Conservation (phyloP, 2,113 vertebrate genomes). For the Datnioides undecimradiatus region DNA sequence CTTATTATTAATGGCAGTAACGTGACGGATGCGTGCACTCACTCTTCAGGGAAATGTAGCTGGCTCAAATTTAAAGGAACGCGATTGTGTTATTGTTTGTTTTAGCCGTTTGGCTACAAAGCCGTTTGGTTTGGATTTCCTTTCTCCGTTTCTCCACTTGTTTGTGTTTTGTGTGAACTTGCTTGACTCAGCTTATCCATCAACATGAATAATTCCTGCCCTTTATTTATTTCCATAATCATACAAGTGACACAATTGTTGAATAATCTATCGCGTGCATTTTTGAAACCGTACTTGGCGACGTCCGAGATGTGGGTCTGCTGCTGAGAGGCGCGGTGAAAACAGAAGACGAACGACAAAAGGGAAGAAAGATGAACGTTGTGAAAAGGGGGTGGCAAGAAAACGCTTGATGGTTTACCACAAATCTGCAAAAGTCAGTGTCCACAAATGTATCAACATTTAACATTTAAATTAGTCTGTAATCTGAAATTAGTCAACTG, state of each 20-base stretch:
- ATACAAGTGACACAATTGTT: not conserved
- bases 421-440: not conserved
- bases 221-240: not conserved
- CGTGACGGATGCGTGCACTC: not conserved
- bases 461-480: not conserved
- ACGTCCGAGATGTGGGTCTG: not conserved
- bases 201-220: not conserved
- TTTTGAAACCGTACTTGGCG: not conserved
- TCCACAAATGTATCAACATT: not conserved
- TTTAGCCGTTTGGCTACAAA: not conserved
- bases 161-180: not conserved
- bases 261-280: not conserved
- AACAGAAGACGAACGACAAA: not conserved
- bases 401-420: not conserved
- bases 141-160: not conserved
- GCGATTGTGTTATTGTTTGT: not conserved
- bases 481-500: too few species aligned
- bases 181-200: not conserved
- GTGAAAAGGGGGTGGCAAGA: not conserved
- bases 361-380: not conserved
- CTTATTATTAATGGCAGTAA: slow-evolving; percentile 11
- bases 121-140: too few species aligned
- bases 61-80: not conserved
- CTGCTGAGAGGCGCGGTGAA: not conserved
- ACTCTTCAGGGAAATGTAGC: not conserved